These are phyloP conservation scores for Gobio occitaniae DNA, from an alignment of 2,797 vertebrate species.

Conservation along the genomic window DNA sequence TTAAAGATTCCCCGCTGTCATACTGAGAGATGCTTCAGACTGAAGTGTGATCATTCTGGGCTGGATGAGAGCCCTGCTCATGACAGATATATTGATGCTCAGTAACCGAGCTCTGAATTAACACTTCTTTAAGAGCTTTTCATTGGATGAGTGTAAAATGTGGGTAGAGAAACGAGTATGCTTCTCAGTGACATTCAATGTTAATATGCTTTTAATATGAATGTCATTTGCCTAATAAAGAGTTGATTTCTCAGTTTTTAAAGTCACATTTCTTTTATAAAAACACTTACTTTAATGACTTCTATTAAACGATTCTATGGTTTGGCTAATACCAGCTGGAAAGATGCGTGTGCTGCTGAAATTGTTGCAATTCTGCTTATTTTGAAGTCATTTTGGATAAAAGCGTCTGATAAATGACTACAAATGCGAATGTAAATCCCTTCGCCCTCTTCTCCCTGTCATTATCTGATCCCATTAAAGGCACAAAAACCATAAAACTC, in stretches of 20 bases:
- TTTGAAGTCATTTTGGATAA: not conserved
- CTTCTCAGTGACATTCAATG: not conserved
- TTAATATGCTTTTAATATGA: not conserved
- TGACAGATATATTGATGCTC: conserved; percentile 34
- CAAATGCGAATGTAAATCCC: not conserved
- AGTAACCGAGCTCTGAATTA: conserved; percentile 23
- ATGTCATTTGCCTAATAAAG: not conserved
- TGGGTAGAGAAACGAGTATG: not conserved
- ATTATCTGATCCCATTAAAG: conserved; percentile 11
- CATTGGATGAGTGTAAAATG: conserved; percentile 14
- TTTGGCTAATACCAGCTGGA: not conserved
- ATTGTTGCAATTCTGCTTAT: not conserved
- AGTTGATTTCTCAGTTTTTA: not conserved
- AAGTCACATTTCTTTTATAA: not conserved
- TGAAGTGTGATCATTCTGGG: conserved; percentile 48
- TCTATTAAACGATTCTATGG: no score
- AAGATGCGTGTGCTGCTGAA: not conserved
- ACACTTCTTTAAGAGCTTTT: conserved; percentile 34
- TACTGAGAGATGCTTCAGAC: conserved; percentile 48
- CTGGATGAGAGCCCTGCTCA: conserved; percentile 36
- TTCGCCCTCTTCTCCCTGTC: not conserved
- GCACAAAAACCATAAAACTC: not conserved
- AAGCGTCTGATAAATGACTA: not conserved
- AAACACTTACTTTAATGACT: no score
- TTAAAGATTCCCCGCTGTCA: conserved; percentile 51